These are phyloP conservation scores for Leptothorax acervorum DNA, from an alignment of 2,888 invertebrate species.

Conservation along the genomic window DNA sequence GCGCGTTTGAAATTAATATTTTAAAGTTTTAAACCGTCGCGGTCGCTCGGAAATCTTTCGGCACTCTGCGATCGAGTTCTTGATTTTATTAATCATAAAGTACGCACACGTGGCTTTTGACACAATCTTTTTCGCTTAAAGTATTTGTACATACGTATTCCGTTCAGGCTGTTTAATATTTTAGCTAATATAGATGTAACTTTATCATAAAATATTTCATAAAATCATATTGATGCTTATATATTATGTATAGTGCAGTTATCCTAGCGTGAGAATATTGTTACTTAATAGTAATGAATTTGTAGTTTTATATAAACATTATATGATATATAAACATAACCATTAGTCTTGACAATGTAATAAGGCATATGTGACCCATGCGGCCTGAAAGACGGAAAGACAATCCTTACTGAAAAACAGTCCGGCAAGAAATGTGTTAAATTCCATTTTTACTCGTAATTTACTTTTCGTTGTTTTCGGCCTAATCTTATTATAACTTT, in stretches of 20 bases:
- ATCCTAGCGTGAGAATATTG: not conserved
- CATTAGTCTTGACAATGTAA: not conserved
- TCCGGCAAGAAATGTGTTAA: not conserved
- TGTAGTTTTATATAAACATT: not conserved
- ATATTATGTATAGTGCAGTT: not conserved
- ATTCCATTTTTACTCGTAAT: not conserved
- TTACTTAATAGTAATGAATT: not conserved
- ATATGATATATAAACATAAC: not conserved
- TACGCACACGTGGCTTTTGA: not conserved
- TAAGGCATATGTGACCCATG: not conserved
- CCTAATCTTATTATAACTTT: not conserved
- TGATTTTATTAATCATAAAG: constrained; percentile 23
- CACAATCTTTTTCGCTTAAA: not conserved
- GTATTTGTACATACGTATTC: not conserved
- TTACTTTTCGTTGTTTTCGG: not conserved
- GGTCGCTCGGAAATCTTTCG: constrained; percentile 1
- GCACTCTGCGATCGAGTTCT: not conserved
- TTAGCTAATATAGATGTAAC: not conserved
- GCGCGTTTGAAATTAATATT: constrained; percentile 31
- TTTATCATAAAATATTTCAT: not conserved
- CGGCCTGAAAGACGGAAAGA: not conserved
- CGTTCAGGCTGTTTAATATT: not conserved
- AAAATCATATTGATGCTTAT: not conserved
- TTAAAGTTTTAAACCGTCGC: not conserved
- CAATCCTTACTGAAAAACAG: not conserved